A percentile compares a stretch with the other conserved stretches of the same genome.
Conservation (phyloP, 2,888 invertebrate genomes). For the Erebia epiphron region DNA sequence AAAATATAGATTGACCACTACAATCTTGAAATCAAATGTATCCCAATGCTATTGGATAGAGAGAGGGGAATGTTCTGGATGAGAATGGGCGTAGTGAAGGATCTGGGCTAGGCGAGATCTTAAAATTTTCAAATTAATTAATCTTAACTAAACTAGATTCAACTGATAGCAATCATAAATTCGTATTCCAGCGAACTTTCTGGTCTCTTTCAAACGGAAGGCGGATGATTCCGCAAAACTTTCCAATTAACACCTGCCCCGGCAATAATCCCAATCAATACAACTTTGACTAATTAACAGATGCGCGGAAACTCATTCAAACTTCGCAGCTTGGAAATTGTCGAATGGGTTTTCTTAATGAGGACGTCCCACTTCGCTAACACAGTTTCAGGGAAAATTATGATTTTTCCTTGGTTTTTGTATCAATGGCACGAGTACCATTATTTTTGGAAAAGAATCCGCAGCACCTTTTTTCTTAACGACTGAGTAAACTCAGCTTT, state of each 20-base stretch:
- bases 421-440: background rate
- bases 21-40: too few species aligned
- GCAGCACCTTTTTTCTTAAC: too few species aligned
- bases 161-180: conserved; percentile 34
- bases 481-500: too few species aligned
- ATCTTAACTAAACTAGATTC: conserved; percentile 10
- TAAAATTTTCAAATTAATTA: background rate
- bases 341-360: conserved; percentile 21
- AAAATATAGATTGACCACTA: too few species aligned
- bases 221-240: conserved; percentile 23
- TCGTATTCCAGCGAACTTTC: conserved; percentile 6
- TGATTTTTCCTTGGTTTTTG: background rate
- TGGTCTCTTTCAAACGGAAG: conserved; percentile 9
- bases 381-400: conserved; percentile 6
- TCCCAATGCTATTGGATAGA: too few species aligned
- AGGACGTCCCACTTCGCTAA: conserved; percentile 16
- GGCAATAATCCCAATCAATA: conserved; percentile 26
- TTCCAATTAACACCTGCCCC: conserved; percentile 30
- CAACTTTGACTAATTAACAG: conserved; percentile 28
- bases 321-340: conserved; percentile 11
- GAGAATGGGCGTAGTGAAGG: too few species aligned
- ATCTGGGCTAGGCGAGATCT: background rate
- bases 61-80: too few species aligned
- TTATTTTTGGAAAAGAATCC: background rate
- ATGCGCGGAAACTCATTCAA: conserved; percentile 19